A percentile compares a stretch with the other conserved stretches of the same genome.
phyloP scores from a whole-genome alignment of 2,797 vertebrate species.

The Anolis apletophallus region DNA sequence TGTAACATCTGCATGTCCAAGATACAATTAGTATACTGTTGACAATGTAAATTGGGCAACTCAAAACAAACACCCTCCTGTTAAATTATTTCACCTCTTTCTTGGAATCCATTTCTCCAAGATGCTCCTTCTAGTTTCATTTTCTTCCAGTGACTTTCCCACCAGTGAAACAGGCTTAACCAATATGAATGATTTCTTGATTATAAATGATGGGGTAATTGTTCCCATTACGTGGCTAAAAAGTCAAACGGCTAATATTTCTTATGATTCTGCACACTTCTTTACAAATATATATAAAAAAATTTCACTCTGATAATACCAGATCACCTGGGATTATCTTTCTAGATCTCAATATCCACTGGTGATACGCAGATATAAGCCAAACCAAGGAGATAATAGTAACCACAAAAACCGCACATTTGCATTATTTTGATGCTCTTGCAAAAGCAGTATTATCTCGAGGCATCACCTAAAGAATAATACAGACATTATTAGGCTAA shows the following conservation, averaged over 20 bases:
- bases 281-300: background rate
- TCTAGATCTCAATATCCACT: background rate
- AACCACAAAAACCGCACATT: background rate
- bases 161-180: background rate
- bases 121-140: background rate
- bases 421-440: background rate
- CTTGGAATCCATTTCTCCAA: background rate
- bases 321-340: background rate
- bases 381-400: constrained; percentile 20
- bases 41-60: background rate
- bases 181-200: background rate
- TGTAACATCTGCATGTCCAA: background rate
- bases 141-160: background rate
- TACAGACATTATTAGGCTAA: constrained; percentile 18
- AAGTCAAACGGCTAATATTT: background rate
- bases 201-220: background rate
- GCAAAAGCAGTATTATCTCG: rapidly evolving
- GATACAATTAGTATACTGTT: background rate
- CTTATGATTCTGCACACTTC: constrained; percentile 46
- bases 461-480: constrained; percentile 18
- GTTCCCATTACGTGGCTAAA: background rate
- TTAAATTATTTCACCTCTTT: background rate
- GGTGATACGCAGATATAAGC: background rate
- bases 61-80: background rate
- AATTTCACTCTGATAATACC: background rate